Evolutionary conservation across 1,140 invertebrate species (phyloP), one percentile per base, ranked within the genome.

Genomic region (Trichomalopsis sarcophagae): DNA sequence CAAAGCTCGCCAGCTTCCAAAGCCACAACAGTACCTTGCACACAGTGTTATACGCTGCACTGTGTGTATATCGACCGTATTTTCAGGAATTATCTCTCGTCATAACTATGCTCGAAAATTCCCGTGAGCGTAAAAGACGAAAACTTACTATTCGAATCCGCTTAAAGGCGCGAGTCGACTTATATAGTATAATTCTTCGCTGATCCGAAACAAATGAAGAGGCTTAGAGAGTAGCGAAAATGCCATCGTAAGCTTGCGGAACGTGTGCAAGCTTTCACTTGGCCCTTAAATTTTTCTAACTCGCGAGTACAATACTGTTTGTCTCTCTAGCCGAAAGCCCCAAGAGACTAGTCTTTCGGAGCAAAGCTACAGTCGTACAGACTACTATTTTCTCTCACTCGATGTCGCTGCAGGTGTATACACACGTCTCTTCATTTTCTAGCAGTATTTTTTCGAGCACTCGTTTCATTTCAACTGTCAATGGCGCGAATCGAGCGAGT

Each of bases 161-260:
- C 55, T 62, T 36, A 36, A 74, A 10, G 30, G 21, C 73, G 9
- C 17, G 17, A 27, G 13, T 66, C 47, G 55, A 66, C n/a, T 30
- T 40, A 27, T 27, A 27, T 27, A 27, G 27, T 27, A 50, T 78
- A 47, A 73, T 47, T 81, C 36, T 82, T 82, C 44, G 23, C 4
- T 74, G 44, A 82, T 82, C 80, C 44, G 47, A 82, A 82, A 71
- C 50, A 82, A 82, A 82, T 55, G 40, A 74, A 74, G 80, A 71
- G 50, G n/a, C 79, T 81, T 68, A 11, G 33, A 27, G 3, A 36
- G 10, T 23, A 5, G n/a, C n/a, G 27, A n/a, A 4, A 78, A 21
- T 23, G 11, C 0, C 11, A 27, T 78, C 76, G 50, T 7, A 23
- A 11, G 76, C 50, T 78, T 55, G 50, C 47, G 23, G 11, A 62